These are phyloP conservation scores for Myotis myotis DNA, from an alignment of 2,797 vertebrate species.

Conservation along the genomic window DNA sequence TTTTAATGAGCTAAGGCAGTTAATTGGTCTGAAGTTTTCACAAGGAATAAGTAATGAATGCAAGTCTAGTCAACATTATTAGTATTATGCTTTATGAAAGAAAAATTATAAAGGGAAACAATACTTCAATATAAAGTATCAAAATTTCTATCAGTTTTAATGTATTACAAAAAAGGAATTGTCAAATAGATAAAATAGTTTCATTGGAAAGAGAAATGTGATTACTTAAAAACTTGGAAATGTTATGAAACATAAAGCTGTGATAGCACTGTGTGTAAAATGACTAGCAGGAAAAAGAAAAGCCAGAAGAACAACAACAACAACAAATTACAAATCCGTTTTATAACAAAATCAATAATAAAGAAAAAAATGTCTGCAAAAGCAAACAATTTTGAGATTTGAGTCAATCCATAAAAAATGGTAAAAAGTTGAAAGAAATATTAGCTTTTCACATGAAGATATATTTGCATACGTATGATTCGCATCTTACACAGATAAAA, in stretches of 20 bases:
- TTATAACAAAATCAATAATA: slow-evolving; percentile 43
- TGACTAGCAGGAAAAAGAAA: background rate
- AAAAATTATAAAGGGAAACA: background rate
- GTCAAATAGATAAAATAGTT: background rate
- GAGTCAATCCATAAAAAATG: background rate
- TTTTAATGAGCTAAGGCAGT: slow-evolving; percentile 31
- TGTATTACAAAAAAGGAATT: background rate
- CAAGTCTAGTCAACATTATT: background rate
- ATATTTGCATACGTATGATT: background rate
- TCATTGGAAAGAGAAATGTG: background rate
- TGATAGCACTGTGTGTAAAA: background rate
- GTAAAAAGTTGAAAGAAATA: background rate
- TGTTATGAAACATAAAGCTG: background rate
- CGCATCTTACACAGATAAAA: background rate
- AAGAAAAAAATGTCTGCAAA: background rate
- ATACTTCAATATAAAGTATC: background rate
- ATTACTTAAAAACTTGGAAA: background rate
- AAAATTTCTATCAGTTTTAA: background rate
- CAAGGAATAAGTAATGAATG: background rate
- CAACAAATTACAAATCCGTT: background rate
- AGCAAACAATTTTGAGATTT: background rate
- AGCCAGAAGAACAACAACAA: background rate
- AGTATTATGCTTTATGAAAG: background rate
- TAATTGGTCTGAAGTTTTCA: slow-evolving; percentile 9
- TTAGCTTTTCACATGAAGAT: background rate